These are phyloP conservation scores for Drosophila buzzatii DNA, from an alignment of 2,888 invertebrate species.

Conservation along the genomic window DNA sequence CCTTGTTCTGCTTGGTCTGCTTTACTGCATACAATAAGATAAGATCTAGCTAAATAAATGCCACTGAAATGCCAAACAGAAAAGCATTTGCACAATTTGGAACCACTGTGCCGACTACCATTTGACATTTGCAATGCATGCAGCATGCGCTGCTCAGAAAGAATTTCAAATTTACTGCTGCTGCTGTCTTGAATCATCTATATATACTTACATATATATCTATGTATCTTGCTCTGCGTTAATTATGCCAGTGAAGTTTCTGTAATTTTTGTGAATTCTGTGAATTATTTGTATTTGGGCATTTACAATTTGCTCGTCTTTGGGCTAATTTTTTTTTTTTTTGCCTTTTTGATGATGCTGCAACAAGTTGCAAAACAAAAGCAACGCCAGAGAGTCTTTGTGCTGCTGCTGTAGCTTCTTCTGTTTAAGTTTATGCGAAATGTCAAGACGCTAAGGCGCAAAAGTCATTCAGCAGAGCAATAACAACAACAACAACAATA, in stretches of 20 bases:
- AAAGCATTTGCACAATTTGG: neutral
- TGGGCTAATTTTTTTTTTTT: slow-evolving; percentile 21
- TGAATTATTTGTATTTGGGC: slow-evolving; percentile 39
- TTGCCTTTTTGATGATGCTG: slow-evolving; percentile 34
- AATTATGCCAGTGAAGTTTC: slow-evolving; percentile 54
- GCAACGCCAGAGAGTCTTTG: slow-evolving; percentile 37
- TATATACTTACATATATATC: neutral
- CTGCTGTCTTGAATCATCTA: slow-evolving; percentile 16
- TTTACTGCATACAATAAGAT: neutral
- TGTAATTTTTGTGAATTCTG: slow-evolving; percentile 26
- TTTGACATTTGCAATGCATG: slow-evolving; percentile 68
- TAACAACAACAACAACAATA: slow-evolving; percentile 22
- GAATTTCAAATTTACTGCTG: slow-evolving; percentile 29
- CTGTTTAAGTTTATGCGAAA: slow-evolving; percentile 65
- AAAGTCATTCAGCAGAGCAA: slow-evolving; percentile 68
- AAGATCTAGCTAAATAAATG: neutral
- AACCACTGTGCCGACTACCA: slow-evolving; percentile 45
- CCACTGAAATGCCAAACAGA: neutral
- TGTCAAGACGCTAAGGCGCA: slow-evolving; percentile 66
- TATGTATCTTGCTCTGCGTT: slow-evolving; percentile 24
- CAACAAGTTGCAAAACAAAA: slow-evolving; percentile 76
- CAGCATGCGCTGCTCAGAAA: slow-evolving; percentile 14
- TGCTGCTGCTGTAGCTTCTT: slow-evolving; percentile 19
- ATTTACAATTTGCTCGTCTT: slow-evolving; percentile 35
- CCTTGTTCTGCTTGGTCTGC: neutral